Conservation (phyloP, 2,888 invertebrate species). For the Drosophila vallismaia region DNA sequence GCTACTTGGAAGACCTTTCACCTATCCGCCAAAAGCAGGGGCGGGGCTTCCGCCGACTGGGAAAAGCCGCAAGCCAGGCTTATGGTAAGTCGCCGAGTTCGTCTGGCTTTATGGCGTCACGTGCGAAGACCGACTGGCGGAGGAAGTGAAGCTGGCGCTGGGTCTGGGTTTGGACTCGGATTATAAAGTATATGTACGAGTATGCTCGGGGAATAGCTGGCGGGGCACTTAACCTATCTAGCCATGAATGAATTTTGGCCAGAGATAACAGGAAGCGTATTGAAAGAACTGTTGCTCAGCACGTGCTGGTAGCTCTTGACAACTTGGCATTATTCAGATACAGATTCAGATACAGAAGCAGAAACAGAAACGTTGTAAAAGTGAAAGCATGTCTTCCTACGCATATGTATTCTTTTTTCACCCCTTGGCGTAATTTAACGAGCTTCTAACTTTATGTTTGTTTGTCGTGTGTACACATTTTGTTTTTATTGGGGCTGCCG, state of each 20-base stretch:
- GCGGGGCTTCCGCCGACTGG: conserved; percentile 40
- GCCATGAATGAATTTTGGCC: conserved; percentile 19
- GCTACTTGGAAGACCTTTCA: conserved; percentile 17
- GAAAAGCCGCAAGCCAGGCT: conserved; percentile 60
- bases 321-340: conserved; percentile 41
- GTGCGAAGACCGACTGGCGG: conserved; percentile 37
- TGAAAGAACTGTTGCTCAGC: conserved; percentile 39
- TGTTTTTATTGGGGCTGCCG: conserved; percentile 65
- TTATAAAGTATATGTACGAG: conserved; percentile 51
- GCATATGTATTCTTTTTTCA: conserved; percentile 11
- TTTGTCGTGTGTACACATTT: conserved; percentile 78
- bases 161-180: conserved; percentile 19
- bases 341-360: conserved; percentile 12
- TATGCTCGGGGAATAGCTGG: conserved; percentile 37
- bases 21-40: conserved; percentile 2
- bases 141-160: too few relatives aligned
- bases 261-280: conserved; percentile 22
- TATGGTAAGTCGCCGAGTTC: conserved; percentile 55
- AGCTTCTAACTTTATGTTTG: conserved; percentile 79
- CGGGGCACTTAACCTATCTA: conserved; percentile 48
- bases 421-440: conserved; percentile 75
- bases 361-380: conserved; percentile 40
- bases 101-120: conserved; percentile 54
- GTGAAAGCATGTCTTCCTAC: conserved; percentile 60
- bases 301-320: conserved; percentile 30